phyloP scores from a whole-genome alignment of 2,888 invertebrate genomes.

The Masnerella sp. region DNA sequence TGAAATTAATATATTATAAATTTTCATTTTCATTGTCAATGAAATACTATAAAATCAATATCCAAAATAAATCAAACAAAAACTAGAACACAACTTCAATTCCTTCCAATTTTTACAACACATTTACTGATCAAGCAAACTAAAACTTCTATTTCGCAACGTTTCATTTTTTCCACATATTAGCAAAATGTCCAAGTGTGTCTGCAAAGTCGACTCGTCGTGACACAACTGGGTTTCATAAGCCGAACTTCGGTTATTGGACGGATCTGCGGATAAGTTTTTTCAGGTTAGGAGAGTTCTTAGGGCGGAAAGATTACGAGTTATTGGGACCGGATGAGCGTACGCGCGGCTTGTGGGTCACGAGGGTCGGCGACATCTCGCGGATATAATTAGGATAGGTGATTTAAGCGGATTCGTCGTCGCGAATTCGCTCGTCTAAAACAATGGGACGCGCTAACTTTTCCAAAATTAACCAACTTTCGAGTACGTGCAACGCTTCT shows the following conservation, averaged over 20 bases:
- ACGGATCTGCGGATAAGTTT: constrained; percentile 29
- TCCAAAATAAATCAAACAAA: no score
- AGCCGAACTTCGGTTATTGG: constrained; percentile 32
- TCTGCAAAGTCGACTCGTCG: constrained; percentile 25
- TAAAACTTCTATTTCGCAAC: no score
- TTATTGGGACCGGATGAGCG: constrained; percentile 34
- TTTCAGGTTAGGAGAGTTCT: constrained; percentile 39
- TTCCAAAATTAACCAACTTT: not conserved
- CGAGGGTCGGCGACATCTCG: constrained; percentile 10
- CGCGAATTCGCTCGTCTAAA: not conserved
- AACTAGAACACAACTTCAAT: no score
- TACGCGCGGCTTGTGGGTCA: constrained; percentile 20
- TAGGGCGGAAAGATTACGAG: constrained; percentile 42
- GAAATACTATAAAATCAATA: no score
- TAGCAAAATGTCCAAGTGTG: not conserved
- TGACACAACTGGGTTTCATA: constrained; percentile 45
- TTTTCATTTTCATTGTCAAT: no score
- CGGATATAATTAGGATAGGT: constrained; percentile 29
- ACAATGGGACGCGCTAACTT: no score
- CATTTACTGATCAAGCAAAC: no score
- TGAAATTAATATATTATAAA: no score
- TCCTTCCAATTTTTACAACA: no score
- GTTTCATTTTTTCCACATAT: constrained; percentile 1
- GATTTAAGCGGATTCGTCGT: constrained; percentile 19
- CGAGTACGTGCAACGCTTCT: not conserved